Base-by-base conservation (phyloP, 2,888 invertebrate species). In the Pemphredon lugubris region DNA sequence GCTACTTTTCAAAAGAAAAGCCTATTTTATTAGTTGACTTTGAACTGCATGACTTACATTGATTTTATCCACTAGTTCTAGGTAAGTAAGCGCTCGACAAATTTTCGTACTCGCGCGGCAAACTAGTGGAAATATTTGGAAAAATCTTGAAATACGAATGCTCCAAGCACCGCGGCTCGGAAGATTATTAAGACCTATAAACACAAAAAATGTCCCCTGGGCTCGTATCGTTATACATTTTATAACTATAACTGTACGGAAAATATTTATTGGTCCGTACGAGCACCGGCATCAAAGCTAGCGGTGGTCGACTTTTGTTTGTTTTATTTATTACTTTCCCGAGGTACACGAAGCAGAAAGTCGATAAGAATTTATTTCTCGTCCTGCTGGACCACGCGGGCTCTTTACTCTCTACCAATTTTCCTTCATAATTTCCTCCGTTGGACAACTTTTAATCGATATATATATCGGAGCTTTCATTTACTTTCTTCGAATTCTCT, bases 291-390 rank as follows among this genome's bases (percentile, higher is more conserved):
- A 21, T 30, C 16, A 42, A 13, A 50, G 54, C 20, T 20, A 32
- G 9, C 13, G 18, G 18, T 14, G 11, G 40, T 30, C 61, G 50
- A 6, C 66, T 69, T n/a, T 79, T 70, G 57, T 63, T 53, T 69
- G 50, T 50, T 71, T 64, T 77, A 70, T 81, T 70, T 82, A 67
- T 73, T 59, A 57, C 66, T 40, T 37, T 16, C 6, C 47, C 18
- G n/a, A 34, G 50, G 16, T 23, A 47, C 34, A 26, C 40, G 47
- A 20, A 61, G 70, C 61, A 45, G 79, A 76, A 67, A 73, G 58
- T 47, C 64, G 66, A 79, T 78, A 64, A 76, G 54, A 59, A 79
- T 78, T 75, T 78, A 78, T 76, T 61, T 65, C 40, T 59, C 47
- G 58, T 50, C 39, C 48, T 40, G 21, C 34, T 32, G 40, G 20